Evolutionary conservation across 2,888 invertebrate genomes (phyloP).

Genomic region (Eucriotettix oculatus): DNA sequence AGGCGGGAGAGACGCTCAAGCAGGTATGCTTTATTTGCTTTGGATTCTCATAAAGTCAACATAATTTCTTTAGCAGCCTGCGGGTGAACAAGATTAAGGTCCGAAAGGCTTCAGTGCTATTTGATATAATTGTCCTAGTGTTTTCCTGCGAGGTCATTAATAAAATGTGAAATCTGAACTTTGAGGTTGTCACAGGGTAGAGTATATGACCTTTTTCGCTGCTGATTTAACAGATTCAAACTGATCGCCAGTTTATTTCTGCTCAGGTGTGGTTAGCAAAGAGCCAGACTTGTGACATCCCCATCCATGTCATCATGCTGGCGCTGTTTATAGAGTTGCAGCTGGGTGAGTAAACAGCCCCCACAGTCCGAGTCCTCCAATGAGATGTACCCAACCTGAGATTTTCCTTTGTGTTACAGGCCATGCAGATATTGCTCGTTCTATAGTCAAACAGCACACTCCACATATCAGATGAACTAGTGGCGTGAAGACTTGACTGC

Average conservation of each 20-base stretch:
- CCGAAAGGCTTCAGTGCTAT: too few species aligned
- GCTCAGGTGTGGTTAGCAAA: conserved; percentile 35
- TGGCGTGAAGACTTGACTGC: too few species aligned
- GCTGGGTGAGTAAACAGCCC: conserved; percentile 28
- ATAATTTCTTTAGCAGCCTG: background rate
- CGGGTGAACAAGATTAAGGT: too few species aligned
- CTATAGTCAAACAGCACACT: too few species aligned
- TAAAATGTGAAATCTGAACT: background rate
- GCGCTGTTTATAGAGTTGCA: conserved; percentile 47
- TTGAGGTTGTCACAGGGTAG: background rate
- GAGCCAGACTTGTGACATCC: conserved; percentile 32
- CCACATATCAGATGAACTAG: too few species aligned
- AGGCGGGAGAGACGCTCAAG: conserved; percentile 36
- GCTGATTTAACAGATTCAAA: background rate
- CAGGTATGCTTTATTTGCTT: conserved; percentile 15
- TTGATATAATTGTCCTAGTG: too few species aligned
- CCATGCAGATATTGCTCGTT: too few species aligned
- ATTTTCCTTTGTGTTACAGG: too few species aligned
- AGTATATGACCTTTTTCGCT: background rate
- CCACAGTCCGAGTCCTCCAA: too few species aligned
- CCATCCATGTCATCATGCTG: conserved; percentile 44
- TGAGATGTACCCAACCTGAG: too few species aligned
- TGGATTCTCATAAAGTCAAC: background rate
- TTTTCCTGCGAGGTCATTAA: too few species aligned
- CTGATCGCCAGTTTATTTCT: too few species aligned